Base-by-base conservation (phyloP, 1,140 invertebrate genomes). In the Formica exsecta region DNA sequence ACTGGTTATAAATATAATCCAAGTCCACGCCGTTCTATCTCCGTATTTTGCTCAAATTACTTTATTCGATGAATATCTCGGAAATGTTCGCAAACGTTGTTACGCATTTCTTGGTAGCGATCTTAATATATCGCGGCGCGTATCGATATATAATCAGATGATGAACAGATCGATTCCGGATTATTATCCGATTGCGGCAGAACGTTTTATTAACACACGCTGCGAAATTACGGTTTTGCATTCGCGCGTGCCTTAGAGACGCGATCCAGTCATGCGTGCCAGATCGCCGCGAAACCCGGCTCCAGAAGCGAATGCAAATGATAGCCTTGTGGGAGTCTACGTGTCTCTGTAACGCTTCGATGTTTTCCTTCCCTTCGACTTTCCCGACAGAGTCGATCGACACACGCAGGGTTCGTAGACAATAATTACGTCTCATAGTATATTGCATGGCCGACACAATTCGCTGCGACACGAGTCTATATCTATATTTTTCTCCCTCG, bases 211-310 rank as follows among this genome's bases (percentile, higher is more conserved):
- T 70, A 59, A 85, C 71, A 61, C 85, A 44, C 79, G 38, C 32
- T 51, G 84, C 64, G 41, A 89, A 65, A 29, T 71, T 85, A 75
- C 74, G 19, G 51, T 44, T 77, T 73, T 25, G 36, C 61, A 36
- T 51, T 41, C 76, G 65, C 74, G 71, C 76, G 89, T 57, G 70
- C 54, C 87, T 77, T 62, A 73, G 66, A 89, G 77, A 59, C 70
- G 80, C 79, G 70, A 80, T 48, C 77, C 91, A 91, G 91, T 91
- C 91, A 92, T 92, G 92, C 92, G 92, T 93, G 89, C 70, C n/a
- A 89, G 88, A 92, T 92, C 57, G 74, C 75, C 51, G 81, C 88
- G 84, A 81, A 91, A 89, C 86, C 38, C 83, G 85, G 87, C 80
- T 90, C 70, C 87, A 87, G 86, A 90, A 87, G 57, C 79, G 64